Conservation (phyloP, 2,113 vertebrate species). For the Acrocephalus arundinaceus region DNA sequence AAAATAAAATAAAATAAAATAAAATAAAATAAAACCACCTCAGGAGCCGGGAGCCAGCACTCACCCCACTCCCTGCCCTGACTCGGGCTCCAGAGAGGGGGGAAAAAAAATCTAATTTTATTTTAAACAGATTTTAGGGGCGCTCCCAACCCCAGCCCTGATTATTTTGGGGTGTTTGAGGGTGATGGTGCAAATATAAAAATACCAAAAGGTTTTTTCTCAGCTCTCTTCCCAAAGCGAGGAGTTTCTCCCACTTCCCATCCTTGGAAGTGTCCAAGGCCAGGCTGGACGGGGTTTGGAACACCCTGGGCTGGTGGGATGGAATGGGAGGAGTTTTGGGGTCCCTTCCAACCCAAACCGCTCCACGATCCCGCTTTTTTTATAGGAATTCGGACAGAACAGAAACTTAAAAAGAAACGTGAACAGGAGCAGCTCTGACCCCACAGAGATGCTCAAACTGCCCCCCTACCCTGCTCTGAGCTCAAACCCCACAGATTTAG, state of each 20-base stretch:
- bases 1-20: too few relatives aligned
- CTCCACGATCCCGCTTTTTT: accelerated
- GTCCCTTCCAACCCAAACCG: not conserved
- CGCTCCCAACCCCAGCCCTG: not conserved
- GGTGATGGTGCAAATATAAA: too few relatives aligned
- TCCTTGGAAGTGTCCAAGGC: not conserved
- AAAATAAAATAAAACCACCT: not conserved
- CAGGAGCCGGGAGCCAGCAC: not conserved
- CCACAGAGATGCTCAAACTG: accelerated
- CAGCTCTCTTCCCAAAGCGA: not conserved
- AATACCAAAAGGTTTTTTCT: not conserved
- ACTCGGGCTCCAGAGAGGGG: accelerated
- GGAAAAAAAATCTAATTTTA: not conserved
- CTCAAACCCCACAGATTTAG: not conserved
- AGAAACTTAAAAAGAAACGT: not conserved
- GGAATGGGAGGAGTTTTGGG: not conserved
- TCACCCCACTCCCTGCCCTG: not conserved
- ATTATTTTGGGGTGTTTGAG: too few relatives aligned
- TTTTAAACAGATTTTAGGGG: not conserved
- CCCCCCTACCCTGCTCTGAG: accelerated
- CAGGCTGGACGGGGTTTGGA: not conserved
- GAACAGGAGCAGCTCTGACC: not conserved
- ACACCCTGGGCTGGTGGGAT: accelerated
- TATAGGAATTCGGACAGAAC: accelerated
- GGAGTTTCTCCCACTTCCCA: not conserved